Evolutionary conservation across 2,113 vertebrate genomes (phyloP).

Genomic region (Eptesicus fuscus): DNA sequence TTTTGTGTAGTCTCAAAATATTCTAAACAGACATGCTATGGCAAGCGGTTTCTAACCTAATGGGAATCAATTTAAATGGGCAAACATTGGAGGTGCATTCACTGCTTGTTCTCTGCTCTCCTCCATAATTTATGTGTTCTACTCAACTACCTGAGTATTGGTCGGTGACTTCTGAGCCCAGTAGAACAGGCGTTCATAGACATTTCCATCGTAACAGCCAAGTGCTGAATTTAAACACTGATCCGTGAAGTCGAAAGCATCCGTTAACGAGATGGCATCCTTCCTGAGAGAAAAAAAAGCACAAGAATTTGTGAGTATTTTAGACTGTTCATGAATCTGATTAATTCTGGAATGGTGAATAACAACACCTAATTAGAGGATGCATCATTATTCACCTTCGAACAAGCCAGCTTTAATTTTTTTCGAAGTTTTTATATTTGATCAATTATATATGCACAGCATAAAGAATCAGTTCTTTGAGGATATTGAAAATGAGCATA

Average conservation of each 20-base stretch:
- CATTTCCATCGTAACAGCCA: slow-evolving; percentile 82
- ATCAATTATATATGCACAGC: neutral
- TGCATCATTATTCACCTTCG: neutral
- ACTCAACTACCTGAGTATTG: slow-evolving; percentile 80
- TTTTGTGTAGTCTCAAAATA: slow-evolving; percentile 35
- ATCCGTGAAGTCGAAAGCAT: slow-evolving; percentile 86
- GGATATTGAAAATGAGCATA: neutral
- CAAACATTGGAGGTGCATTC: neutral
- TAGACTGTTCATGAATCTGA: neutral
- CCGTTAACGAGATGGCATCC: slow-evolving; percentile 84
- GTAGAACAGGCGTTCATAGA: slow-evolving; percentile 82
- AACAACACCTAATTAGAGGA: neutral
- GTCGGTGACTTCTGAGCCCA: slow-evolving; percentile 82
- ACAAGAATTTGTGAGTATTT: slow-evolving; percentile 13
- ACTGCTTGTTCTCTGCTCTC: neutral
- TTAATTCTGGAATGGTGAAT: neutral
- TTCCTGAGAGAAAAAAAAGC: slow-evolving; percentile 72
- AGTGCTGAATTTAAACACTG: slow-evolving; percentile 81
- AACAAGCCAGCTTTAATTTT: neutral
- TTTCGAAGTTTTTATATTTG: neutral
- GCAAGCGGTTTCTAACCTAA: slow-evolving; percentile 1
- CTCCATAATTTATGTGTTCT: slow-evolving; percentile 21
- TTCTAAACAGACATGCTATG: neutral
- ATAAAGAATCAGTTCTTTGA: neutral
- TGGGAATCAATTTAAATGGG: slow-evolving; percentile 21